phyloP scores from a whole-genome alignment of 2,113 vertebrate species.

The Myodes glareolus region DNA sequence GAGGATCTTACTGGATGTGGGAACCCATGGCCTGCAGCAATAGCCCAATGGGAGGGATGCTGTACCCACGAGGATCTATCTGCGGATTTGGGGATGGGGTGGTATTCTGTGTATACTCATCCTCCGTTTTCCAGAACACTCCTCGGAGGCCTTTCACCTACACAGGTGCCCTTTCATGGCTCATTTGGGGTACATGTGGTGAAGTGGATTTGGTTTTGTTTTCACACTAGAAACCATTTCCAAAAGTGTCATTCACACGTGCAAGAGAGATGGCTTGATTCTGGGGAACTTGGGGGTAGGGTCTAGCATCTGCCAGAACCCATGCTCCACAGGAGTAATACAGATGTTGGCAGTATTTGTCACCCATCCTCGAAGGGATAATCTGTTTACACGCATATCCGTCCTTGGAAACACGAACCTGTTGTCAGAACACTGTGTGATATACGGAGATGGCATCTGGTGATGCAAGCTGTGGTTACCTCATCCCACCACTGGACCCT shows the following conservation, averaged over 20 bases:
- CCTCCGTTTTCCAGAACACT: neutral
- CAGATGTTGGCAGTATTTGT: neutral
- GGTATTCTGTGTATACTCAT: neutral
- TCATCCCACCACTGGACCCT: neutral
- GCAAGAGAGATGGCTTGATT: neutral
- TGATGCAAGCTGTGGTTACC: neutral
- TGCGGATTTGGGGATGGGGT: neutral
- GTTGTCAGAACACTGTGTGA: neutral
- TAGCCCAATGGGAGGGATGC: neutral
- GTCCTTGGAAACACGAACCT: neutral
- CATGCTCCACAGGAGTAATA: neutral
- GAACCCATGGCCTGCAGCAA: neutral
- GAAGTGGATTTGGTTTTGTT: neutral
- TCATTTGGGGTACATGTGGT: neutral
- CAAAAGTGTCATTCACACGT: neutral
- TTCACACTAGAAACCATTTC: neutral
- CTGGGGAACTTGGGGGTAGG: neutral
- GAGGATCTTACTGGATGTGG: neutral
- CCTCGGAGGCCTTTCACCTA: neutral
- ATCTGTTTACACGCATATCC: constrained; percentile 2
- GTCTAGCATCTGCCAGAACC: neutral
- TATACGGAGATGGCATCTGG: neutral
- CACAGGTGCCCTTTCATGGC: neutral
- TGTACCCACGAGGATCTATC: neutral
- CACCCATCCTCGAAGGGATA: no score